Percentiles rank a stretch among this genome's conserved stretches.
Evolutionary conservation across 2,113 vertebrate species (phyloP).

Genomic region (Macaca nemestrina): DNA sequence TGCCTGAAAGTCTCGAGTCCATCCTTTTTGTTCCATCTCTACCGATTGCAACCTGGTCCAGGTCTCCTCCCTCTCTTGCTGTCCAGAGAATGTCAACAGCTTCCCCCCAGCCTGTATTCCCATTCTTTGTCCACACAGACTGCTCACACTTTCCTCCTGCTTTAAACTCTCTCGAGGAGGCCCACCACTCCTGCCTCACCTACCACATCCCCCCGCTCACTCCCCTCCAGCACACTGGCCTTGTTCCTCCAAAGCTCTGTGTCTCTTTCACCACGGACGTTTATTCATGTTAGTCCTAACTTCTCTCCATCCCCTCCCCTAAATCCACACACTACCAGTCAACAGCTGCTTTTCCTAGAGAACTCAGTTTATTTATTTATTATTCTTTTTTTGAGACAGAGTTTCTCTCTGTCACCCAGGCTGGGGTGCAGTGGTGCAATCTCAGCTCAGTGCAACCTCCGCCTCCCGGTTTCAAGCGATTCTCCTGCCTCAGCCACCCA

Average conservation of each 20-base stretch:
- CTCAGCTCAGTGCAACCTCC: too few relatives aligned
- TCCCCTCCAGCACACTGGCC: neutral
- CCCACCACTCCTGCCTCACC: neutral
- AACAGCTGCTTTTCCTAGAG: neutral
- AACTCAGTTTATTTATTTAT: neutral
- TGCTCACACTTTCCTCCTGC: neutral
- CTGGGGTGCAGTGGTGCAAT: too few relatives aligned
- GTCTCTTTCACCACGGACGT: neutral
- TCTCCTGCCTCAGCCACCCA: too few relatives aligned
- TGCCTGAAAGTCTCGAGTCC: neutral
- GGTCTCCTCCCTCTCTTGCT: neutral
- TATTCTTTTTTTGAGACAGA: too few relatives aligned
- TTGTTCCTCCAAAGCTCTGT: neutral
- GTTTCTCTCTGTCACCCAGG: too few relatives aligned
- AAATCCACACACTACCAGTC: neutral
- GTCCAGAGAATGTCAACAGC: neutral
- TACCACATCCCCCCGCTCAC: neutral
- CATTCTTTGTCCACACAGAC: neutral
- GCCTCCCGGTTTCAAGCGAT: too few relatives aligned
- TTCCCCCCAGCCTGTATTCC: neutral
- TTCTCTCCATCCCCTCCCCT: neutral
- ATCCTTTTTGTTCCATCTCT: neutral
- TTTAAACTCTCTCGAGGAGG: neutral
- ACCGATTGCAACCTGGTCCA: neutral
- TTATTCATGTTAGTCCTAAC: neutral